phyloP scores from a whole-genome alignment of 2,888 invertebrate species.

The Volucella bombylans region DNA sequence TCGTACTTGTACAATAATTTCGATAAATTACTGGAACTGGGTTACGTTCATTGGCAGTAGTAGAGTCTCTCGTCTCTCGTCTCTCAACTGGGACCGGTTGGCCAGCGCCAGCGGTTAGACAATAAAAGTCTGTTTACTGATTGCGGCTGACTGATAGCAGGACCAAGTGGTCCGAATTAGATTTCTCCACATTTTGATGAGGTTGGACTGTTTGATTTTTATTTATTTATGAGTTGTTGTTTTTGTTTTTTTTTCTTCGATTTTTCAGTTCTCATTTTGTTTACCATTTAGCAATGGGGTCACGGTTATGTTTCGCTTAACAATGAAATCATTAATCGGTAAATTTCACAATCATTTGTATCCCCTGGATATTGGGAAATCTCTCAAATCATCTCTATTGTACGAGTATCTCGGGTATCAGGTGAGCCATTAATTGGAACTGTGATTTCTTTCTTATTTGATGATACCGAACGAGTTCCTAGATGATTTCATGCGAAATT shows the following conservation, averaged over 20 bases:
- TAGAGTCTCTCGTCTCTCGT: constrained; percentile 23
- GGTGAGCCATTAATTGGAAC: constrained; percentile 55
- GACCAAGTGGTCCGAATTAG: constrained; percentile 70
- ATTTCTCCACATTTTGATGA: constrained; percentile 57
- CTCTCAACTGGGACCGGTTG: too few species aligned
- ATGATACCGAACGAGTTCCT: background rate
- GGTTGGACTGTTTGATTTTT: too few species aligned
- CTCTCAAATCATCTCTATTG: constrained; percentile 60
- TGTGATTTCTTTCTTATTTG: background rate
- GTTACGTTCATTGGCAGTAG: constrained; percentile 70
- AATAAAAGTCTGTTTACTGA: constrained; percentile 73
- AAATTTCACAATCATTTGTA: constrained; percentile 63
- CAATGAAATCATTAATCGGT: constrained; percentile 73
- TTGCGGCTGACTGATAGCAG: constrained; percentile 68
- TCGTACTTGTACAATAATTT: constrained; percentile 35
- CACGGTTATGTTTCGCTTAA: constrained; percentile 70
- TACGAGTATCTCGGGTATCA: constrained; percentile 22
- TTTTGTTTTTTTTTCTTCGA: constrained; percentile 1
- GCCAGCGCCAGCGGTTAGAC: constrained; percentile 64
- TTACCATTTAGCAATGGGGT: constrained; percentile 70
- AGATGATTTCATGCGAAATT: too few species aligned
- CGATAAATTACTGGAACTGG: constrained; percentile 72
- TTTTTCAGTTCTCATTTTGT: constrained; percentile 26
- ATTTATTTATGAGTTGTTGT: too few species aligned
- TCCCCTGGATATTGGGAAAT: constrained; percentile 62